phyloP scores from a whole-genome alignment of 2,888 invertebrate genomes.

The Nemoura dubitans region DNA sequence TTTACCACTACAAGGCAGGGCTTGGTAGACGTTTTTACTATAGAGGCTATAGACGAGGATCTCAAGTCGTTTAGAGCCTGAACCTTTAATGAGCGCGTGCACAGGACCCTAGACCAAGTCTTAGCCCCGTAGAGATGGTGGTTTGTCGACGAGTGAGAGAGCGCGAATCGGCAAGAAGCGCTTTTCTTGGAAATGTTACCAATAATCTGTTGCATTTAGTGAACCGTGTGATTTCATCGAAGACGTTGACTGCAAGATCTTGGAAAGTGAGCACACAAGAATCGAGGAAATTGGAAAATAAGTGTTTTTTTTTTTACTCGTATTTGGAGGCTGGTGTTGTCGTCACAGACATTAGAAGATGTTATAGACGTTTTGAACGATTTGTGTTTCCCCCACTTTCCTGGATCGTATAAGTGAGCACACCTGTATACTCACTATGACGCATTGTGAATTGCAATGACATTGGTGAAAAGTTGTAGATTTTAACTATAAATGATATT shows the following conservation, averaged over 20 bases:
- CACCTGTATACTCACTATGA: background rate
- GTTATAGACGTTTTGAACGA: background rate
- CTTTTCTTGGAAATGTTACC: background rate
- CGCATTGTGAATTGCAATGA: background rate
- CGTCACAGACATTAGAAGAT: background rate
- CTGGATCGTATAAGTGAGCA: background rate
- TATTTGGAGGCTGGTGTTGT: background rate
- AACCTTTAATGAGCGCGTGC: conserved; percentile 8
- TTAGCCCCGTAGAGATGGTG: background rate
- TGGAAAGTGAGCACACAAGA: background rate
- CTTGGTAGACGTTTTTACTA: conserved; percentile 73
- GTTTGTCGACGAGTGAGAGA: background rate
- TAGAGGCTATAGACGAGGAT: background rate
- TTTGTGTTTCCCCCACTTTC: background rate
- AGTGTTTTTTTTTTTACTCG: background rate
- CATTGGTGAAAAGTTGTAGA: background rate
- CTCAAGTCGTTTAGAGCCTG: background rate
- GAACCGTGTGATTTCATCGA: background rate
- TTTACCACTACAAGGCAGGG: conserved; percentile 83
- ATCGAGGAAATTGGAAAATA: background rate
- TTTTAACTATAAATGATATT: background rate
- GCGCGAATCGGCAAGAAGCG: too few species aligned
- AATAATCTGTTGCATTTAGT: background rate
- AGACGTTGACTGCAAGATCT: background rate
- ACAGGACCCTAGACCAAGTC: background rate